phyloP scores from a whole-genome alignment of 2,797 vertebrate species.

The Mormyrops attenuatus region DNA sequence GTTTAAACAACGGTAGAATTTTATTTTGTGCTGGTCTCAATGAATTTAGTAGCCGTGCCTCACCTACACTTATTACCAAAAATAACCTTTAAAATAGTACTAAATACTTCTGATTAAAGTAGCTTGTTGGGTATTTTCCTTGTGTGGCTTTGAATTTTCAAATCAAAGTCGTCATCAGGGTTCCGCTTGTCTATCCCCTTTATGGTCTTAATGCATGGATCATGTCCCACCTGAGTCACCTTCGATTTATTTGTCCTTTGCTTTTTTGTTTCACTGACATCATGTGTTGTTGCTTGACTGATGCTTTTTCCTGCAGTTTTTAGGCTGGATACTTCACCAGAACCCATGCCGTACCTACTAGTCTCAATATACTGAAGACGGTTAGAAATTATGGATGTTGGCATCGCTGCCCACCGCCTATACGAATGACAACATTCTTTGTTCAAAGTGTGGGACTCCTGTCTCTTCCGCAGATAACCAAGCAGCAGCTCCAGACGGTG shows the following conservation, averaged over 20 bases:
- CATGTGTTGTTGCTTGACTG: not conserved
- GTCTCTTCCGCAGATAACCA: conserved; percentile 77
- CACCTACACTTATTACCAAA: not conserved
- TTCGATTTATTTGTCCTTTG: not conserved
- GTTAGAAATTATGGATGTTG: not conserved
- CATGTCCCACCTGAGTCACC: not conserved
- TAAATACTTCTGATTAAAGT: not conserved
- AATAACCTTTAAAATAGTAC: not conserved
- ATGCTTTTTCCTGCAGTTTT: not conserved
- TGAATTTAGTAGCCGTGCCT: not conserved
- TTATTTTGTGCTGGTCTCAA: not conserved
- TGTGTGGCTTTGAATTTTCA: not conserved
- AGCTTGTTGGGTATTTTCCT: not conserved
- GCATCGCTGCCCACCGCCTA: not conserved
- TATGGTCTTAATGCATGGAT: not conserved
- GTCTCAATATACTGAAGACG: not conserved
- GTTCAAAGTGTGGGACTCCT: conserved; percentile 6
- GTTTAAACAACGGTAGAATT: not conserved
- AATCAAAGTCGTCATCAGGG: not conserved
- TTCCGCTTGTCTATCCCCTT: not conserved
- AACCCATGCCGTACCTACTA: not conserved
- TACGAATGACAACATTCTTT: not conserved
- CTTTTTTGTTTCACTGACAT: not conserved
- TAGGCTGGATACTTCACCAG: not conserved
- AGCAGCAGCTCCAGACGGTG: conserved; percentile 95